Evolutionary conservation across 2,797 vertebrate species (phyloP), one percentile per base, ranked within the genome.

Genomic region (Steatocranus sp.): DNA sequence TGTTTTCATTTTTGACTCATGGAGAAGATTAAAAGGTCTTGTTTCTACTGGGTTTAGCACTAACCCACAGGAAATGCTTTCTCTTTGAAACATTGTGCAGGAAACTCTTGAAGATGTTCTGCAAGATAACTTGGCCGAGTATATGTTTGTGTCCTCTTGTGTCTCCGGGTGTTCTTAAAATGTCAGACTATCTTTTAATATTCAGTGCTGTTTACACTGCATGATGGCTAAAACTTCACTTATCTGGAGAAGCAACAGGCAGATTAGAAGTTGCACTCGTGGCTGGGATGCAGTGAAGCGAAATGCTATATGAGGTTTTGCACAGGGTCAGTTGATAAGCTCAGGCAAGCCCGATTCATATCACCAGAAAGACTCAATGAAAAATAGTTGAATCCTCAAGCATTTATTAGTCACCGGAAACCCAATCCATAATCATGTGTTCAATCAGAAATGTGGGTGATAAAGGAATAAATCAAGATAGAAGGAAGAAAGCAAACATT

Each of bases 231-330:
- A 77, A 86, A 88, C 56, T 75, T 76, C 20, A 30, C 76, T 87
- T 85, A 83, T 87, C 86, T 87, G 54, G 25, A 7, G 27, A 20
- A 75, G 80, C 80, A 90, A 91, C 81, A 84, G 78, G 83, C 73
- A 91, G 88, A 91, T 86, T 80, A 91, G 75, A 91, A 81, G 68
- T 48, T 48, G 34, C 38, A 85, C 76, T 41, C 23, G 46, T 23
- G 75, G 56, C 73, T 66, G 80, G 51, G 51, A 90, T 73, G 46
- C 17, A 6, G 17, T 32, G 68, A 30, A 73, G 25, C 3, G 27
- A n/a, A 49, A 73, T n/a, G 43, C 11, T 32, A 73, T 73, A 49
- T 56, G 30, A 77, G 63, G 48, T 83, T 91, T 88, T 66, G 43
- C 79, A 27, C 23, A 32, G 4, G 87, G 61, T 32, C 20, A 84